Percentiles rank a stretch among this genome's conserved stretches.
phyloP scores from a whole-genome alignment of 2,797 vertebrate species.

The Myotis daubentonii region DNA sequence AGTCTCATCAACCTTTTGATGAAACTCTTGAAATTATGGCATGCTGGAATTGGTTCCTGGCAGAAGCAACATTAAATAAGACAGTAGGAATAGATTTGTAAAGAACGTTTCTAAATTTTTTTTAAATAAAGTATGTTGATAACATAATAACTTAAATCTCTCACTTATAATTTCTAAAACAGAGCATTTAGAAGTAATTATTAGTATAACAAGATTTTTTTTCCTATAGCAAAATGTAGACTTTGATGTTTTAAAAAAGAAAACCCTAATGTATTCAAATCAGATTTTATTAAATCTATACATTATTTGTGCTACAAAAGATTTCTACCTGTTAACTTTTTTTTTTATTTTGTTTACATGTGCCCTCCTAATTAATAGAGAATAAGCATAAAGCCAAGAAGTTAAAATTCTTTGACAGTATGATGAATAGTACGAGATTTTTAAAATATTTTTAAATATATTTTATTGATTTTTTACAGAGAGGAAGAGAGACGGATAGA shows the following conservation, averaged over 20 bases:
- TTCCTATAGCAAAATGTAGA: background rate
- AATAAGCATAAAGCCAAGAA: background rate
- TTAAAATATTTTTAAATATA: background rate
- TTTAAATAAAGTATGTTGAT: background rate
- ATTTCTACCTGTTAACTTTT: background rate
- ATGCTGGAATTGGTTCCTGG: too few relatives aligned
- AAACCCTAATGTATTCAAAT: background rate
- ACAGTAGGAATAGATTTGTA: background rate
- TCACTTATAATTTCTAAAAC: background rate
- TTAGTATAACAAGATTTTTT: background rate
- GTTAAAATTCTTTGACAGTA: background rate
- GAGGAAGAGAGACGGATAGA: too few relatives aligned
- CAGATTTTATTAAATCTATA: background rate
- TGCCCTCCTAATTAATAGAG: background rate
- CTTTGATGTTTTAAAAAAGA: constrained; percentile 5
- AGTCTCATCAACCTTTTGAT: too few relatives aligned
- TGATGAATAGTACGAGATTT: background rate
- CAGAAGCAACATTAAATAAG: background rate
- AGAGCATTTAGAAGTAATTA: background rate
- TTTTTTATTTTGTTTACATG: background rate
- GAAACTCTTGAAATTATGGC: too few relatives aligned
- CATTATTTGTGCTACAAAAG: background rate
- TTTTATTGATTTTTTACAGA: too few relatives aligned
- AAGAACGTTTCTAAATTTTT: background rate
- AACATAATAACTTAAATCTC: background rate